phyloP scores from a whole-genome alignment of 2,888 invertebrate genomes.

The Caenorhabditis sulstoni region DNA sequence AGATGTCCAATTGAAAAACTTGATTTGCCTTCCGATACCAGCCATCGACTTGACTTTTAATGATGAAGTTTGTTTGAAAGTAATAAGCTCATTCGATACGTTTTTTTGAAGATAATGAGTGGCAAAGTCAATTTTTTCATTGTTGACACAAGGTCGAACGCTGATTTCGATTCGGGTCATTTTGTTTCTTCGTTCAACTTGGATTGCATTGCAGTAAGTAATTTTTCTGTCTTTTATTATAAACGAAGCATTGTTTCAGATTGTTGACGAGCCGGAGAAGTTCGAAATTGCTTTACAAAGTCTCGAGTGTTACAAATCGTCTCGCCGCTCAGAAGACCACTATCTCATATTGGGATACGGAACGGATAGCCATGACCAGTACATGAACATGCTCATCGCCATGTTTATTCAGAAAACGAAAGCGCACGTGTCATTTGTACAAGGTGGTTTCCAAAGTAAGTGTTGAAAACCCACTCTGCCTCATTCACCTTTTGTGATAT shows the following conservation, averaged over 20 bases:
- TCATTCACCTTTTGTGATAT: no score
- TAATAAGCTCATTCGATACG: background rate
- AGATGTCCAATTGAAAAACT: conserved; percentile 81
- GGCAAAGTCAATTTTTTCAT: conserved; percentile 87
- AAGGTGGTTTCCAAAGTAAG: conserved; percentile 89
- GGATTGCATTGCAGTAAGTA: conserved; percentile 90
- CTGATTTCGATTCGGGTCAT: conserved; percentile 97
- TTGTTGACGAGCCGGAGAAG: conserved; percentile 95
- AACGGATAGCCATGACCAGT: conserved; percentile 82
- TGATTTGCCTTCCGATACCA: conserved; percentile 93
- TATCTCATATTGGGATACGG: conserved; percentile 85
- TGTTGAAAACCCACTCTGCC: background rate
- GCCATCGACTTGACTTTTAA: conserved; percentile 80
- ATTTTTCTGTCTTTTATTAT: conserved; percentile 11
- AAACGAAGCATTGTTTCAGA: conserved; percentile 84
- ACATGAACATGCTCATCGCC: conserved; percentile 98
- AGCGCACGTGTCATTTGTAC: conserved; percentile 92
- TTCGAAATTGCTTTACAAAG: conserved; percentile 96
- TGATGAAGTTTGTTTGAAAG: conserved; percentile 49
- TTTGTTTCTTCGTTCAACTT: conserved; percentile 97
- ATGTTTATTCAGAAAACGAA: conserved; percentile 95
- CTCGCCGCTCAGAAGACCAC: conserved; percentile 87
- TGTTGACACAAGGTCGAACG: conserved; percentile 96
- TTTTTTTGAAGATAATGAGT: conserved; percentile 40
- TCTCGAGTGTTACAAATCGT: conserved; percentile 88